A percentile compares a stretch with the other conserved stretches of the same genome.
Evolutionary conservation across 30 jellyfish, hydroid and myxozoan genomes (phyloP).

Genomic region (Aurelia sp.): DNA sequence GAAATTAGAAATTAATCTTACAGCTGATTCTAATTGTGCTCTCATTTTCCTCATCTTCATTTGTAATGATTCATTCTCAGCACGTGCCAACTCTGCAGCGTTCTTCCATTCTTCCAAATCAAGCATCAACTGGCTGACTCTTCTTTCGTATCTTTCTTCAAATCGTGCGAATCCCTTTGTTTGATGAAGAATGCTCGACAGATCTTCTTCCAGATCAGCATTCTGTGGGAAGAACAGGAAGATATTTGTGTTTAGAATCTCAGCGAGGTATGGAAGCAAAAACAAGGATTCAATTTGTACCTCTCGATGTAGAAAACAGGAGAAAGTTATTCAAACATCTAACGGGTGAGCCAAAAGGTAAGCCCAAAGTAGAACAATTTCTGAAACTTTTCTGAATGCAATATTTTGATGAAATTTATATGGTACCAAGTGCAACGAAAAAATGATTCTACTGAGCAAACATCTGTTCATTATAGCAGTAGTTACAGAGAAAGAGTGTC

Average conservation of each 20-base stretch:
- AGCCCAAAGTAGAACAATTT: too few relatives aligned
- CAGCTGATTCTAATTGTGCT: conserved; percentile 64
- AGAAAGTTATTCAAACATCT: too few relatives aligned
- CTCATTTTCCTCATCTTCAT: conserved; percentile 80
- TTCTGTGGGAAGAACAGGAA: conserved; percentile 11
- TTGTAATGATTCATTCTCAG: conserved; percentile 65
- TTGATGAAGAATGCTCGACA: conserved; percentile 70
- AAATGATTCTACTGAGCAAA: too few relatives aligned
- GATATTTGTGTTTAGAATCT: background rate
- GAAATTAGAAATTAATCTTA: background rate
- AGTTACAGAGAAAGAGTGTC: too few relatives aligned
- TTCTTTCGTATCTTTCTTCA: conserved; percentile 69
- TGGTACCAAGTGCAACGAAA: too few relatives aligned
- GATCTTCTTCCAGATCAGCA: conserved; percentile 74
- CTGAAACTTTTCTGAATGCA: too few relatives aligned
- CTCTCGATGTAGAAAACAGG: too few relatives aligned
- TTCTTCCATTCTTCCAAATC: conserved; percentile 74
- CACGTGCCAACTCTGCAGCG: conserved; percentile 76
- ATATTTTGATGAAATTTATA: too few relatives aligned
- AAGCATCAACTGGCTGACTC: conserved; percentile 47
- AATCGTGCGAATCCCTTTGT: conserved; percentile 71
- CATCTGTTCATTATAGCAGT: too few relatives aligned
- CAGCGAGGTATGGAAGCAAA: too few relatives aligned
- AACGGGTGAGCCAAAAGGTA: too few relatives aligned
- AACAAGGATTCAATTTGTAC: too few relatives aligned